A percentile compares a stretch with the other conserved stretches of the same genome.
These are phyloP conservation scores for Aphaenogaster rudis DNA, from an alignment of 1,140 invertebrate species.

Conservation along the genomic window DNA sequence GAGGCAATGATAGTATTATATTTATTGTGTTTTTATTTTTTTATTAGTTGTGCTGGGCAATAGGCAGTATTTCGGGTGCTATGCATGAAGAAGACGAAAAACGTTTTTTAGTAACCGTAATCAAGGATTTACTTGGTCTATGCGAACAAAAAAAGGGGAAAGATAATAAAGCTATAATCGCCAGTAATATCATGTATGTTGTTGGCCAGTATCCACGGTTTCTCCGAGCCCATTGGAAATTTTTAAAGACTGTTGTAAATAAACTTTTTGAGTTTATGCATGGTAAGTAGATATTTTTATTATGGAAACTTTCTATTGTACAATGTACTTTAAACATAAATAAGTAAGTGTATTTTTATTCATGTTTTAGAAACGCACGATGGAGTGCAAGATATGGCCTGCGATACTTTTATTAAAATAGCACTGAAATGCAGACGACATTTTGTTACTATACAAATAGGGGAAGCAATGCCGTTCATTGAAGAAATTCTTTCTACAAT, in stretches of 20 bases:
- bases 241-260: conserved; percentile 99
- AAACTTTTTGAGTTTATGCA: conserved; percentile 99
- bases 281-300: conserved; percentile 87
- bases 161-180: conserved; percentile 99
- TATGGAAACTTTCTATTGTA: background rate
- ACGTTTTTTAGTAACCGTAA: conserved; percentile 99
- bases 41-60: conserved; percentile 97
- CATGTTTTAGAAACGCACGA: conserved; percentile 96
- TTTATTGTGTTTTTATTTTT: conserved; percentile 49
- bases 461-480: conserved; percentile 99
- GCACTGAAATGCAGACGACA: conserved; percentile 99
- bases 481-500: conserved; percentile 99
- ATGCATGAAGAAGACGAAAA: conserved; percentile 99
- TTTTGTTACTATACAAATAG: conserved; percentile 98
- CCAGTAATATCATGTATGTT: conserved; percentile 99
- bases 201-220: conserved; percentile 99
- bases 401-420: conserved; percentile 99
- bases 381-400: conserved; percentile 99
- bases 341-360: conserved; percentile 12
- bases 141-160: conserved; percentile 99
- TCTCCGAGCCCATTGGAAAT: conserved; percentile 99
- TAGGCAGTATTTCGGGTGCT: conserved; percentile 99
- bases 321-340: background rate
- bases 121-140: conserved; percentile 98
- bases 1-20: background rate